Conservation (phyloP, 2,888 invertebrate species). For the Carabus problematicus region DNA sequence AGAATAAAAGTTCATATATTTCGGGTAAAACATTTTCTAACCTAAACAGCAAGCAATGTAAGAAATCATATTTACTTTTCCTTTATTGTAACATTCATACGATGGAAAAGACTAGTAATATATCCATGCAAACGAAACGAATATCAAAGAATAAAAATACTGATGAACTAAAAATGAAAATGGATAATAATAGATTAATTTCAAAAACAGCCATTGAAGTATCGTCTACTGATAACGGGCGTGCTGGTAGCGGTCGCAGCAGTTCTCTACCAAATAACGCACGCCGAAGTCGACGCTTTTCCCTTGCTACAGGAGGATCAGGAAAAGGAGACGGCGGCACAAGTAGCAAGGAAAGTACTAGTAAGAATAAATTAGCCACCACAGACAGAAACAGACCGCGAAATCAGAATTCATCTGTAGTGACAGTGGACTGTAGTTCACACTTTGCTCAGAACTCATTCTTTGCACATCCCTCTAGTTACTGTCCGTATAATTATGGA, state of each 20-base stretch:
- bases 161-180: conserved; percentile 2
- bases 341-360: conserved; percentile 46
- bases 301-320: conserved; percentile 7
- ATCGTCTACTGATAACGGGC: conserved; percentile 30
- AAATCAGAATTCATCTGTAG: not conserved
- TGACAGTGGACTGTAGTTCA: not conserved
- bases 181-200: conserved; percentile 44
- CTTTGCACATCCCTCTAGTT: not conserved
- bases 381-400: not conserved
- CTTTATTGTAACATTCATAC: conserved; percentile 18
- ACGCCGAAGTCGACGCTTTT: conserved; percentile 15
- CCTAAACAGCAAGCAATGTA: conserved; percentile 29
- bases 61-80: conserved; percentile 21
- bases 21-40: conserved; percentile 23
- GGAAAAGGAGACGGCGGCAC: conserved; percentile 23
- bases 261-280: conserved; percentile 35
- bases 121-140: not conserved
- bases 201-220: conserved; percentile 44
- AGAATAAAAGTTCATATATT: conserved; percentile 3
- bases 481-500: conserved; percentile 1
- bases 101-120: not conserved
- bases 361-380: conserved; percentile 24
- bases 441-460: not conserved
- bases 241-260: conserved; percentile 37
- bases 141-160: not conserved